A percentile compares a stretch with the other conserved stretches of the same genome.
Conservation (phyloP, 30 jellyfish, hydroid and myxozoan genomes). For the Clytia hemisphaerica region DNA sequence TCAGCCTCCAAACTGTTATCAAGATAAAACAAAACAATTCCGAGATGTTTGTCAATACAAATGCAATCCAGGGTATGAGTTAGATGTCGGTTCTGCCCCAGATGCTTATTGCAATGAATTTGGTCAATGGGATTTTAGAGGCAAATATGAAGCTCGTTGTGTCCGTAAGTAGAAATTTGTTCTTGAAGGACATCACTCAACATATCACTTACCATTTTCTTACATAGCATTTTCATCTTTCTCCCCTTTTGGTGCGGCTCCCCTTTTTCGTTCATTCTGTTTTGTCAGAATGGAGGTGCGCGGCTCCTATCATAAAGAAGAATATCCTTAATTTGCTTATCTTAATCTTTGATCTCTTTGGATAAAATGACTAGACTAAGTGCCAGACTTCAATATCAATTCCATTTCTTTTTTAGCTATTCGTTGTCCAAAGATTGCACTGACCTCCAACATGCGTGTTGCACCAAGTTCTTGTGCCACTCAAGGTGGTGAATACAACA, state of each 20-base stretch:
- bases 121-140: conserved; percentile 36
- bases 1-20: conserved; percentile 39
- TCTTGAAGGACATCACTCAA: too few relatives aligned
- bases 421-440: conserved; percentile 41
- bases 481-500: conserved; percentile 48
- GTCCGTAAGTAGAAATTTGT: too few relatives aligned
- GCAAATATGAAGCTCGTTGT: too few relatives aligned
- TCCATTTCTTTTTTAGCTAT: conserved; percentile 5
- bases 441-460: conserved; percentile 33
- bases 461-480: conserved; percentile 53
- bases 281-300: too few relatives aligned
- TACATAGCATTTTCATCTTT: too few relatives aligned
- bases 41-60: conserved; percentile 45
- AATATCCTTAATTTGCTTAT: too few relatives aligned
- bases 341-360: too few relatives aligned
- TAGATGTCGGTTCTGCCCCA: conserved; percentile 25
- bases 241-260: too few relatives aligned
- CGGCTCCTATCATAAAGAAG: too few relatives aligned
- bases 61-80: conserved; percentile 63
- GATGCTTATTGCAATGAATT: conserved; percentile 42
- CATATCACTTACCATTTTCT: too few relatives aligned
- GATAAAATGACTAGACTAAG: too few relatives aligned
- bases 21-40: conserved; percentile 24
- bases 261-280: too few relatives aligned
- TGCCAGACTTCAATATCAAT: background rate